Evolutionary conservation across 2,797 vertebrate species (phyloP).

Genomic region (Sebastes matsubarae): DNA sequence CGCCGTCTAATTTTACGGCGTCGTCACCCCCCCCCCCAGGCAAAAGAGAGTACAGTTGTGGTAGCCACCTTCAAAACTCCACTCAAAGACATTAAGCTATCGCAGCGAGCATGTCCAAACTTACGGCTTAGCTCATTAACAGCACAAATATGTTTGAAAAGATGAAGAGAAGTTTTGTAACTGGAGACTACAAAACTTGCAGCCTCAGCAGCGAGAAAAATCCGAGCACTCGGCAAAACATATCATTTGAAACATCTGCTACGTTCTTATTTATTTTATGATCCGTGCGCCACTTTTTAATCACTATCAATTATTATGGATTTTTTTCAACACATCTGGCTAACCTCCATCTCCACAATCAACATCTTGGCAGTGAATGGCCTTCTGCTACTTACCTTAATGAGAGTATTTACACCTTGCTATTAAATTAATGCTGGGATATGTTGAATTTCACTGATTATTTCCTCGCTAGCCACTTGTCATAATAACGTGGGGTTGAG

Average conservation of each 20-base stretch:
- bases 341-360: conserved; percentile 24
- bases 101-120: conserved; percentile 21
- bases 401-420: conserved; percentile 40
- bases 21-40: conserved; percentile 7
- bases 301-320: background rate
- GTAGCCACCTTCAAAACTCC: conserved; percentile 71
- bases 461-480: background rate
- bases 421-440: conserved; percentile 9
- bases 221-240: background rate
- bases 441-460: conserved; percentile 26
- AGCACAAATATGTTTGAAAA: conserved; percentile 7
- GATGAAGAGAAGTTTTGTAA: background rate
- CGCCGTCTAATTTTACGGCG: conserved; percentile 65
- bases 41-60: conserved; percentile 44
- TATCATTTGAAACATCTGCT: conserved; percentile 34
- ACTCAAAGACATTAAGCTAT: conserved; percentile 60
- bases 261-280: conserved; percentile 20
- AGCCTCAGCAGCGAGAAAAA: background rate
- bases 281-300: conserved; percentile 28
- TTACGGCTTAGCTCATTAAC: conserved; percentile 28
- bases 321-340: conserved; percentile 46
- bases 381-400: background rate
- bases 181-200: background rate
- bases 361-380: conserved; percentile 7
- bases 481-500: conserved; percentile 13